phyloP scores from a whole-genome alignment of 2,113 vertebrate species.

The Clarias macrocephalus region DNA sequence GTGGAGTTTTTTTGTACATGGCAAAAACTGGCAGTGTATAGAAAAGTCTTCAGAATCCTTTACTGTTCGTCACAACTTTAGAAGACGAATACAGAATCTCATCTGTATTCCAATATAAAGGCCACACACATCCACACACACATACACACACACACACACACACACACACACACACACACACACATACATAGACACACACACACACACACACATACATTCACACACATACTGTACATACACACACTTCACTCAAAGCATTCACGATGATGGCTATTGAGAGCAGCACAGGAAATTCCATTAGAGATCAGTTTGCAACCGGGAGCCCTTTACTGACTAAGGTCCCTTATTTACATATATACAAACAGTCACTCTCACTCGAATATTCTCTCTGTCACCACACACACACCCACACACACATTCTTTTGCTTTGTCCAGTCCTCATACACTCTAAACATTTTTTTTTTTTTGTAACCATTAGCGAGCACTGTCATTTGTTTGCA shows the following conservation, averaged over 20 bases:
- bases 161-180: too few species aligned
- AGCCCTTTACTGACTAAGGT: slow-evolving; percentile 29
- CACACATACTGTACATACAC: slow-evolving; percentile 20
- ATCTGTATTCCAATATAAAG: background rate
- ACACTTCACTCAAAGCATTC: slow-evolving; percentile 22
- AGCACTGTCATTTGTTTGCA: slow-evolving; percentile 19
- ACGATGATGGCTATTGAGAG: slow-evolving; percentile 31
- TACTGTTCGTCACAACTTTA: background rate
- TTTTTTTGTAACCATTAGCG: background rate
- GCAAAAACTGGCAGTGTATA: background rate
- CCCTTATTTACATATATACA: slow-evolving; percentile 9
- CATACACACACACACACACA: background rate
- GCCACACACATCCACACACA: slow-evolving; percentile 13
- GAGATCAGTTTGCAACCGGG: slow-evolving; percentile 34
- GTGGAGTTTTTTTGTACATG: background rate
- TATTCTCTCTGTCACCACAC: background rate
- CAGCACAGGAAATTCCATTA: slow-evolving; percentile 49
- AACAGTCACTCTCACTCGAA: background rate
- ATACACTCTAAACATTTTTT: background rate
- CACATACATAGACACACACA: background rate
- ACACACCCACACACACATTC: background rate
- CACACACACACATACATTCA: background rate
- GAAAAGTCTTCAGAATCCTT: background rate
- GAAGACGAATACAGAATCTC: slow-evolving; percentile 21
- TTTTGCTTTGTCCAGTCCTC: slow-evolving; percentile 13